Evolutionary conservation across 2,797 vertebrate genomes (phyloP), one percentile per base, ranked within the genome.

Genomic region (Onychomys torridus): DNA sequence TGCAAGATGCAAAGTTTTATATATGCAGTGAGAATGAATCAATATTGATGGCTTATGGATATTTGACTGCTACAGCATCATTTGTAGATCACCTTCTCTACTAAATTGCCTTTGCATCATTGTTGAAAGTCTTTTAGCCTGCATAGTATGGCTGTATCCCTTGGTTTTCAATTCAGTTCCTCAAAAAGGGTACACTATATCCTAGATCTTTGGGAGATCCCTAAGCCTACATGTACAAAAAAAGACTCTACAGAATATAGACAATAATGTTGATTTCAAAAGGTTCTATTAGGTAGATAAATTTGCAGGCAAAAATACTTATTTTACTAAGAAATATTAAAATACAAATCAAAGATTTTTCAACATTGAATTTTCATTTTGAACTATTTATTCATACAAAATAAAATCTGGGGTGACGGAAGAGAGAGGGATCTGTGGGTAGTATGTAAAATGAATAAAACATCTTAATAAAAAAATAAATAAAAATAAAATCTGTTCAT

Each of bases 401-500:
- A 93, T 97, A 89, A 97, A 93, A 93, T 92, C 61, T 55, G 52
- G 52, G 16, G 52, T 55, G 52, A 14, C 14, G 52, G 52, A 55
- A 55, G 52, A 17, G 52, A 55, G 52, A 17, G 52, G 52, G 52
- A 55, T 55, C 52, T 55, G 52, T 55, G 16, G 52, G 3, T 55
- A 14, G 14, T 17, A 55, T 55, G 52, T 55, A 55, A 55, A 55
- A 55, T 55, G 52, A 55, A 17, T 55, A 55, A 55, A 55, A 55
- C 52, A 55, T 55, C 52, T 17, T 55, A 55, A 55, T 55, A 55
- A 55, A 55, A 55, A 55, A 55, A 55, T 55, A 14, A 55, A 55
- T 55, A 55, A 93, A 95, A 95, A 91, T 97, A 89, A 97, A 93
- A 94, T 92, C 43, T 79, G n/a, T 79, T 83, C 65, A 67, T 11